Evolutionary conservation across 1,140 invertebrate species (phyloP), one percentile per base, ranked within the genome.

Genomic region (Sinella curviseta): DNA sequence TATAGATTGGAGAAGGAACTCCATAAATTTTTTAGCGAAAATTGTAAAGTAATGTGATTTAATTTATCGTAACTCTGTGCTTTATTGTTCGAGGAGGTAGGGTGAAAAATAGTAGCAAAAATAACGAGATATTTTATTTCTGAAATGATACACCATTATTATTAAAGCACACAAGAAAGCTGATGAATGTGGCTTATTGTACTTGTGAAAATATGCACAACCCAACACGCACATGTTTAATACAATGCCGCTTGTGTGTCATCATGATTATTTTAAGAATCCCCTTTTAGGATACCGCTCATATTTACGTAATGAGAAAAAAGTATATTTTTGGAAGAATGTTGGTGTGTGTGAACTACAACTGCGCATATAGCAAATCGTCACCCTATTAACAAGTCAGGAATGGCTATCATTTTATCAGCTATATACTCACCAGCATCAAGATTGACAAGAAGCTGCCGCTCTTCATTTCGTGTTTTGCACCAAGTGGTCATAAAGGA

Each of bases 21-120:
- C 39, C 17, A n/a, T 48, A 17, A 8, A 48, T n/a, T 48, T 24
- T 67, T 67, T 67, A 24, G 28, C n/a, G 12, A 67, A 67, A 67
- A 67, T 67, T 67, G 60, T 67, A 24, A 30, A n/a, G 60, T 67
- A 67, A 67, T 67, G 4, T n/a, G 4, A 67, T 67, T 67, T 67
- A 67, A 67, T 67, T 67, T 67, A 67, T n/a, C 24, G 60, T 67
- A 67, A 67, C 60, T 67, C 8, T 12, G 39, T 8, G 39, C 39
- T 48, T 17, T 17, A 8, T 48, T 48, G 39, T 48, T 48, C 4
- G 17, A 48, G 4, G n/a, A n/a, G n/a, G n/a, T n/a, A n/a, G n/a
- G n/a, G n/a, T n/a, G n/a, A n/a, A n/a, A n/a, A n/a, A n/a, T n/a
- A n/a, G n/a, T n/a, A n/a, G n/a, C n/a, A n/a, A 4, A 48, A 48